Evolutionary conservation across 1,140 invertebrate species (phyloP), one percentile per base, ranked within the genome.

Genomic region (Pachyrhynchus sulphureomaculatus): DNA sequence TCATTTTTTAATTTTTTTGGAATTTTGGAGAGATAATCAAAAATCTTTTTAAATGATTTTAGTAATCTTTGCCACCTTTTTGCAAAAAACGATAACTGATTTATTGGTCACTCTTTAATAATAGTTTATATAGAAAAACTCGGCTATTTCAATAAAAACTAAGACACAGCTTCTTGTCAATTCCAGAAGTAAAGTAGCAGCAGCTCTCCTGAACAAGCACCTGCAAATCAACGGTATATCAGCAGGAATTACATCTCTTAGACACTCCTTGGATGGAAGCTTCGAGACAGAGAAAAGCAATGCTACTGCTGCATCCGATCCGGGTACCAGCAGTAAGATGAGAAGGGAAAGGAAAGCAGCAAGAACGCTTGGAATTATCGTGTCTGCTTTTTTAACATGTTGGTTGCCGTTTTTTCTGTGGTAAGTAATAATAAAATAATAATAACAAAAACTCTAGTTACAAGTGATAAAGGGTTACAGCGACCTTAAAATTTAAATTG

Each of bases 351-450:
- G 94, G 68, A 96, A 96, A 77, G 94, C 94, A 0, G 94, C 94
- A 3, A 86, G 94, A 70, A 98, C 95, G 0, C 82, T 98, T 15
- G 95, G 94, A 33, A 95, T 96, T 74, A 95, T 97, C 71, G 95
- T 96, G 88, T 92, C 92, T 17, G 92, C 90, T 1, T 96, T 96
- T 77, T 80, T 96, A 42, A 84, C 92, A 4, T 96, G 93, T 77
- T 96, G 94, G 92, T 81, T 96, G 48, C 95, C 95, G 1, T 98
- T 98, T 80, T 98, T 98, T 76, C 80, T 93, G 56, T 92, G 90
- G 92, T 91, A 79, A 81, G 72, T 68, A 17, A 24, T 6, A 6
- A 6, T 12, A 5, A 32, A 5, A 32, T 6, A 32, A 32, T 32
- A 6, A 32, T 39, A 8, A 8, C n/a, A n/a, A n/a, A n/a, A n/a